Evolutionary conservation across 92 coral and sea anemone genomes (phyloP).

Genomic region (Desmophyllum pertusum): DNA sequence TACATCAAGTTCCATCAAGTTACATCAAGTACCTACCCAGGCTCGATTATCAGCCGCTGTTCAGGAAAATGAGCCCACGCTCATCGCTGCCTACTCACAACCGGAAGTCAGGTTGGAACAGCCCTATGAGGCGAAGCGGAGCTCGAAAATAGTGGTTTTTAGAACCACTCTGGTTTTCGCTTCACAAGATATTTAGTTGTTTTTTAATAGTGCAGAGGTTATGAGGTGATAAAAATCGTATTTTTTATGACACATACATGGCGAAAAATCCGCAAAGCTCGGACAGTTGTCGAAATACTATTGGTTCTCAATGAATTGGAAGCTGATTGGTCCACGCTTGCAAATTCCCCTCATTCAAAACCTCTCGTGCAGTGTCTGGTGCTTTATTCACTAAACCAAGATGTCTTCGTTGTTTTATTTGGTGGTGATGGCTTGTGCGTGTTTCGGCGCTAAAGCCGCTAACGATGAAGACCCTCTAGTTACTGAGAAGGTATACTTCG

Average conservation of each 20-base stretch:
- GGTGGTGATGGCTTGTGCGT: constrained; percentile 37
- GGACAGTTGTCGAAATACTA: constrained; percentile 29
- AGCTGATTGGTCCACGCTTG: constrained; percentile 34
- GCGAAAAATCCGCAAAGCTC: not conserved
- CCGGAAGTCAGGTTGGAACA: not conserved
- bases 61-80: too few species aligned
- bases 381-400: constrained; percentile 26
- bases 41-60: too few species aligned
- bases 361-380: not conserved
- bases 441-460: constrained; percentile 47
- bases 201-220: not conserved
- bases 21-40: too few species aligned
- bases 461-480: constrained; percentile 33
- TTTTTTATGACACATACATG: too few species aligned
- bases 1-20: too few species aligned
- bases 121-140: too few species aligned
- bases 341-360: not conserved
- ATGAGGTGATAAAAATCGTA: too few species aligned
- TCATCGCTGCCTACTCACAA: too few species aligned
- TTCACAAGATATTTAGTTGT: not conserved
- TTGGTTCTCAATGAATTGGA: not conserved
- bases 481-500: constrained; percentile 79
- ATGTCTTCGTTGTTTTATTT: constrained; percentile 46
- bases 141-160: too few species aligned
- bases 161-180: too few species aligned